These are phyloP conservation scores for Albula glossodonta DNA, from an alignment of 2,113 vertebrate species.

Conservation along the genomic window DNA sequence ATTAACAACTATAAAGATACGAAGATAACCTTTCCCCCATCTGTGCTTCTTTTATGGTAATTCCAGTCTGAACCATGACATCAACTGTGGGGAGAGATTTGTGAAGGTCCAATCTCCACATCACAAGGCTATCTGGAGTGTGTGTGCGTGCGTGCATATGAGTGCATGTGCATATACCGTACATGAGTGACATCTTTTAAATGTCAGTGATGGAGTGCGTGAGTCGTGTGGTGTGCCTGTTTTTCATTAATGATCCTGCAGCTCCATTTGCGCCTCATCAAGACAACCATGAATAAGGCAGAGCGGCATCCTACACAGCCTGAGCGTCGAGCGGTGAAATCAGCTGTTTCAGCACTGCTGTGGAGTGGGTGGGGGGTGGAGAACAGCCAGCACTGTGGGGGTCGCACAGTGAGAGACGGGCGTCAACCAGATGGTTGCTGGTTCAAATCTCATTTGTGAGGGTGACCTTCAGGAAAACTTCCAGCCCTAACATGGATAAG, in stretches of 20 bases:
- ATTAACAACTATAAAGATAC: not conserved
- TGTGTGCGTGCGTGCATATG: no score
- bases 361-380: not conserved
- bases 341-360: not conserved
- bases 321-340: not conserved
- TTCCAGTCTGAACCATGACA: constrained; percentile 35
- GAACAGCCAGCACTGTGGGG: not conserved
- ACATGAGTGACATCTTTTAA: not conserved
- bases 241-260: not conserved
- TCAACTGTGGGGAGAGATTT: constrained; percentile 20
- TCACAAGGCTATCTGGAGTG: not conserved
- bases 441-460: not conserved
- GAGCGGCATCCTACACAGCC: not conserved
- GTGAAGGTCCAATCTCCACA: not conserved
- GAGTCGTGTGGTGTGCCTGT: not conserved
- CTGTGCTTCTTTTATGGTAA: constrained; percentile 12
- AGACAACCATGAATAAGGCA: not conserved
- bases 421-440: not conserved
- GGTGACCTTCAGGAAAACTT: not conserved
- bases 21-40: not conserved
- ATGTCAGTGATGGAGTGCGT: not conserved
- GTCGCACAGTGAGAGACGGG: no score
- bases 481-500: not conserved
- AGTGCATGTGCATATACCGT: not conserved
- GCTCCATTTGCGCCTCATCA: not conserved